phyloP scores from a whole-genome alignment of 2,113 vertebrate genomes.

The Physeter macrocephalus region DNA sequence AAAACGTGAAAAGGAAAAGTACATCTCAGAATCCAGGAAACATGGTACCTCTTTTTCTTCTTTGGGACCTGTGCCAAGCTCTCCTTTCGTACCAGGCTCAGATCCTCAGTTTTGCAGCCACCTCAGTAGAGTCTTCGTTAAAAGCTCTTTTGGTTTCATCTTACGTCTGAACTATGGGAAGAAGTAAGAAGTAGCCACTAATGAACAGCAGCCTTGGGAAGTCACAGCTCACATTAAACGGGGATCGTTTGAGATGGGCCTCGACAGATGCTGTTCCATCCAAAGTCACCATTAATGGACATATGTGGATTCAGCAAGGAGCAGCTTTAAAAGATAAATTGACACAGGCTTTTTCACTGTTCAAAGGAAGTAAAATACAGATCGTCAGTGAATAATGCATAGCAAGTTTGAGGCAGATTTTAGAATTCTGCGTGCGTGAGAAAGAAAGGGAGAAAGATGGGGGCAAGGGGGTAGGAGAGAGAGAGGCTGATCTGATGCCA shows the following conservation, averaged over 20 bases:
- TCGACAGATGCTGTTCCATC: neutral
- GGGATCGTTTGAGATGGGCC: neutral
- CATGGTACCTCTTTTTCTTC: neutral
- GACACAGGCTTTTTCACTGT: neutral
- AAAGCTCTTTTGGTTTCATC: neutral
- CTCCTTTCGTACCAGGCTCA: neutral
- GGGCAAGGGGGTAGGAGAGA: neutral
- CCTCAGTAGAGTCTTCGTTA: neutral
- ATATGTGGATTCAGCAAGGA: conserved; percentile 38
- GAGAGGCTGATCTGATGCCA: neutral
- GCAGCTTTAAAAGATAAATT: conserved; percentile 30
- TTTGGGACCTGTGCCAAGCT: neutral
- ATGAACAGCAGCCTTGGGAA: conserved; percentile 45
- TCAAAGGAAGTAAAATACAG: conserved; percentile 39
- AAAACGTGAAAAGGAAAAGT: neutral
- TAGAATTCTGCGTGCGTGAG: neutral
- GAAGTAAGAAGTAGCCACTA: conserved; percentile 37
- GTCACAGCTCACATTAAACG: conserved; percentile 38
- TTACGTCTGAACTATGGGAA: neutral
- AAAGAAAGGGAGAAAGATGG: neutral
- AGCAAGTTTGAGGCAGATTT: conserved; percentile 16
- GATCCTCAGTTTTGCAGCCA: neutral
- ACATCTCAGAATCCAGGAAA: neutral
- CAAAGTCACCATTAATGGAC: conserved; percentile 33
- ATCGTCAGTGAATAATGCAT: conserved; percentile 38